Evolutionary conservation across 2,797 vertebrate genomes (phyloP), one percentile per base, ranked within the genome.

Genomic region (Coregonus suidteri): DNA sequence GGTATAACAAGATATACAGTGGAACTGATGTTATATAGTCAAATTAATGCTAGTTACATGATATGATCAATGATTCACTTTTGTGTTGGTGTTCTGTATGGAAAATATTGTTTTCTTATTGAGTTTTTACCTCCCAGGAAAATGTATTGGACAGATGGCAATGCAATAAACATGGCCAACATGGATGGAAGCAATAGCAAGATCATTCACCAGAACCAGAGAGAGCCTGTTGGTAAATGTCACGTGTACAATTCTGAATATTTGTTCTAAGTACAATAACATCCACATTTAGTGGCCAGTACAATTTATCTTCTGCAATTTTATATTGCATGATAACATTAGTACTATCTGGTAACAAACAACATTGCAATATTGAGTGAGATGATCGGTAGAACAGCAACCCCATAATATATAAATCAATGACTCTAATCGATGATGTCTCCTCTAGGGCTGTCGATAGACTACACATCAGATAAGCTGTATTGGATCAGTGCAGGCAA

Each of bases 401-500:
- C 1, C 13, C 64, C 31, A 67, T 67, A 16, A 67, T 18, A 14
- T 9, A n/a, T 6, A 9, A 13, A 31, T 13, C 52, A 53, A n/a
- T 66, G 52, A 25, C 31, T 72, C n/a, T 68, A 47, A 47, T 47
- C 13, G 1, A 25, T 18, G 16, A 41, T 54, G 35, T 71, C 15
- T 30, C 34, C 5, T 67, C n/a, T 93, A 99, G 98, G 97, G 89
- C 95, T 99, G 82, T 97, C 97, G 0, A 94, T 99, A 91, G 98
- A 99, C 94, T 97, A 96, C 82, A 82, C 91, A 75, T 95, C 97
- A 87, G 97, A 94, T 92, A 99, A 97, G 86, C 94, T 99, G 74
- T 99, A 99, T 91, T 99, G 98, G 98, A 97, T 99, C 89, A 99
- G 97, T 92, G 97, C 97, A 0, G 95, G 96, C 93, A 99, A 99